These are phyloP conservation scores for Sabellastarte sp. DNA, from an alignment of 2,888 invertebrate species.

Conservation along the genomic window DNA sequence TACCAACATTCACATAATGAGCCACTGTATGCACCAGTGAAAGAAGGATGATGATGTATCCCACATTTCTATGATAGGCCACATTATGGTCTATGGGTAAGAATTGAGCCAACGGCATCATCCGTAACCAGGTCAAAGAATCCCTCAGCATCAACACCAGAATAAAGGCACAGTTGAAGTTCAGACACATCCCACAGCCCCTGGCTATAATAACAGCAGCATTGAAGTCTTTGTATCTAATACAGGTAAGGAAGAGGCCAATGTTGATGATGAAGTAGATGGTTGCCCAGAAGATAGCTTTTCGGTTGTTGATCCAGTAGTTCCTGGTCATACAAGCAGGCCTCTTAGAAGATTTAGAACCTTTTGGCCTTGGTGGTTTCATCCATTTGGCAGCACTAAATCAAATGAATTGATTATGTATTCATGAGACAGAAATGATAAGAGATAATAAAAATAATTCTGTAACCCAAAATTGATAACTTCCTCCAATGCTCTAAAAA, in stretches of 20 bases:
- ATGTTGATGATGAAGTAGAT: not conserved
- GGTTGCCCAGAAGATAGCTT: not conserved
- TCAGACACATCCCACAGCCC: constrained; percentile 81
- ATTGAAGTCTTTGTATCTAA: constrained; percentile 65
- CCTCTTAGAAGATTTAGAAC: no score
- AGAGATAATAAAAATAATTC: no score
- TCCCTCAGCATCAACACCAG: constrained; percentile 85
- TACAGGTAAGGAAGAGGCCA: not conserved
- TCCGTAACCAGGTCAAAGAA: constrained; percentile 80
- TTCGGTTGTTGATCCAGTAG: not conserved
- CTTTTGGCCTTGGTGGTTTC: no score
- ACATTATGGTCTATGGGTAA: constrained; percentile 90
- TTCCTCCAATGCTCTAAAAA: no score
- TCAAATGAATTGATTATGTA: no score
- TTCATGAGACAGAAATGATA: no score
- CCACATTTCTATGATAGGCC: constrained; percentile 87
- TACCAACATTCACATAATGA: constrained; percentile 86
- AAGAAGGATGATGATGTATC: constrained; percentile 73
- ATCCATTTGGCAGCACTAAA: no score
- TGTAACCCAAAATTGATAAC: no score
- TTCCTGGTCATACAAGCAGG: no score
- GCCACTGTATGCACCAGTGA: constrained; percentile 78
- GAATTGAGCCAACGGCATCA: constrained; percentile 72
- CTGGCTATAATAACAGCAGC: constrained; percentile 78
- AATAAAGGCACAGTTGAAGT: constrained; percentile 87